phyloP scores from a whole-genome alignment of 2,888 invertebrate species.

The Drosophila kokeensis region DNA sequence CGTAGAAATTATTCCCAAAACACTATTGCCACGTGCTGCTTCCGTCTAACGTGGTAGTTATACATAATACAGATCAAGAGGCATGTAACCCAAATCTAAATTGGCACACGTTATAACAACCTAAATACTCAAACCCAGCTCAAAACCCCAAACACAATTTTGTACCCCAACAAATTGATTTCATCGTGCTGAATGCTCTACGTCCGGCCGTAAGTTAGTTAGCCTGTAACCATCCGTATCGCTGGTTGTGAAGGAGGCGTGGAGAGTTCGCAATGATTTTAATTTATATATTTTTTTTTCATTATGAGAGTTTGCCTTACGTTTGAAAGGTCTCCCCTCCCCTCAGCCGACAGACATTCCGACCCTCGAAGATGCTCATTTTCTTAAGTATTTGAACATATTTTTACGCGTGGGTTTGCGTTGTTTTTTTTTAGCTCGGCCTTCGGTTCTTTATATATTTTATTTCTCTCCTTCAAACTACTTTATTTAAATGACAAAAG shows the following conservation, averaged over 20 bases:
- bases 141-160: slow-evolving; percentile 31
- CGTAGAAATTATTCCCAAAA: slow-evolving; percentile 5
- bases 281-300: slow-evolving; percentile 34
- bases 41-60: slow-evolving; percentile 46
- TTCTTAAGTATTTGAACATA: slow-evolving; percentile 65
- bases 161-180: slow-evolving; percentile 46
- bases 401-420: slow-evolving; percentile 62
- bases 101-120: slow-evolving; percentile 30
- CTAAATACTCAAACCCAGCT: neutral
- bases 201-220: slow-evolving; percentile 46
- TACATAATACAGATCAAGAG: slow-evolving; percentile 65
- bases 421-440: slow-evolving; percentile 26
- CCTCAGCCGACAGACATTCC: slow-evolving; percentile 8
- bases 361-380: slow-evolving; percentile 50
- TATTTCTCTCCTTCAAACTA: slow-evolving; percentile 56
- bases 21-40: slow-evolving; percentile 49
- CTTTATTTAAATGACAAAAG: slow-evolving; percentile 63
- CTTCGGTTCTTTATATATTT: neutral
- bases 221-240: slow-evolving; percentile 27
- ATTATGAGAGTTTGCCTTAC: slow-evolving; percentile 22
- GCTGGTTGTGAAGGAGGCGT: slow-evolving; percentile 16
- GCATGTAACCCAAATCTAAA: slow-evolving; percentile 30
- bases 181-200: slow-evolving; percentile 11
- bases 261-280: slow-evolving; percentile 57
- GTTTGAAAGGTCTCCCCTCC: slow-evolving; percentile 9